Percentiles rank a stretch among this genome's conserved stretches.
phyloP scores from a whole-genome alignment of 2,113 vertebrate genomes.

The Mormyrus iriodes region DNA sequence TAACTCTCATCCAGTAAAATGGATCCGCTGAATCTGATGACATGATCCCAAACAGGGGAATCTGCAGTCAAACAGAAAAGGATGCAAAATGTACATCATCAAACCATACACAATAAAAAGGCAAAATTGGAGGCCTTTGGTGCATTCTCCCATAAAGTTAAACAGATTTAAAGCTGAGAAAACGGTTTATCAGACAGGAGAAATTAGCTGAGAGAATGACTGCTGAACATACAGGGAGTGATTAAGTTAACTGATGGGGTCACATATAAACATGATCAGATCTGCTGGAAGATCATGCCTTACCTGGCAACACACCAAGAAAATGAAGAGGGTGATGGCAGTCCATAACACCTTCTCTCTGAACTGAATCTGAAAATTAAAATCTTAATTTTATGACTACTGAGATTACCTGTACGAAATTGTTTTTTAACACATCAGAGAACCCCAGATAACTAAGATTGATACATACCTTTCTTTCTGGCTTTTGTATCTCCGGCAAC shows the following conservation, averaged over 20 bases:
- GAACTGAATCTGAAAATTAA: constrained; percentile 80
- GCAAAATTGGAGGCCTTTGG: neutral
- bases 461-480: constrained; percentile 86
- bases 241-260: neutral
- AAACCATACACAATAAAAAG: neutral
- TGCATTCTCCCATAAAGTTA: neutral
- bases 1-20: constrained; percentile 99
- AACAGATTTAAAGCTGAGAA: neutral
- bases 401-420: neutral
- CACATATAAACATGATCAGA: neutral
- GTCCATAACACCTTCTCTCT: constrained; percentile 99
- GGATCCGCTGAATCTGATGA: constrained; percentile 98
- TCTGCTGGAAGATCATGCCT: constrained; percentile 14
- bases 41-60: constrained; percentile 98
- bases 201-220: neutral
- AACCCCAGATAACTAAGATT: neutral
- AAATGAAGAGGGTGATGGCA: constrained; percentile 96
- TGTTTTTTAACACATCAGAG: neutral
- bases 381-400: neutral
- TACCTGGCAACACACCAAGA: constrained; percentile 98
- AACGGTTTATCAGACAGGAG: neutral
- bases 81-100: neutral
- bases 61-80: constrained; percentile 58
- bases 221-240: neutral
- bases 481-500: constrained; percentile 96